Percentiles rank a stretch among this genome's conserved stretches.
phyloP scores from a whole-genome alignment of 2,113 vertebrate genomes.

The Lanius collurio region DNA sequence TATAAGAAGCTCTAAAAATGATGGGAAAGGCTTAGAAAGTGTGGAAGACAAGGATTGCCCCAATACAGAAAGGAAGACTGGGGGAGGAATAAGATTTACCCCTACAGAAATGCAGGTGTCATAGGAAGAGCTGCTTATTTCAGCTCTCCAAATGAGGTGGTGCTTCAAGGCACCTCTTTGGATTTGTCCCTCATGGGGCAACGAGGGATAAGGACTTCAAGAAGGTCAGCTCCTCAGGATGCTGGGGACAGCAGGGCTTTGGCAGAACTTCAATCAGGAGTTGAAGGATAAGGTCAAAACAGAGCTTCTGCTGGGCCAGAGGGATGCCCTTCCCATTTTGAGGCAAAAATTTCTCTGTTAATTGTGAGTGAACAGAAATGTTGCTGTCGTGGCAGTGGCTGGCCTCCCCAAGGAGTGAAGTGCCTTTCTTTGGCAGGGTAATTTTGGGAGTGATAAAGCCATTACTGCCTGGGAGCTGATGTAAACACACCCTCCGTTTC shows the following conservation, averaged over 20 bases:
- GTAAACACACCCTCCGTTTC: fast-evolving
- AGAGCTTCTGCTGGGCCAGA: background rate
- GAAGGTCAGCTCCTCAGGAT: background rate
- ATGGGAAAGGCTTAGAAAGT: background rate
- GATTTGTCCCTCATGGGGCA: fast-evolving
- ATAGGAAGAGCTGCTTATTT: background rate
- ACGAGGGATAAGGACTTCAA: background rate
- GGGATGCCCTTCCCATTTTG: background rate
- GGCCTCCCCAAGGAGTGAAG: background rate
- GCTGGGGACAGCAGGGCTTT: background rate
- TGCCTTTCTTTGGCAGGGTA: background rate
- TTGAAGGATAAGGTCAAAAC: background rate
- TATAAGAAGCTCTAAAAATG: background rate
- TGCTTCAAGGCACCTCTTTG: background rate
- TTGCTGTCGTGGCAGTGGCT: fast-evolving
- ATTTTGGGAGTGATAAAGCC: background rate
- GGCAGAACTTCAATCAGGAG: background rate
- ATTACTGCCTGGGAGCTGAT: background rate
- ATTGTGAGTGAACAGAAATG: background rate
- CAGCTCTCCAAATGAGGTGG: background rate
- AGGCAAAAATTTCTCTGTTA: background rate
- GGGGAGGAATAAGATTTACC: background rate
- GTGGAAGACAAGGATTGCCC: background rate
- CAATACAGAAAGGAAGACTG: background rate
- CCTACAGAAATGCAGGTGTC: background rate